Conservation (phyloP, 1,140 invertebrate species). For the Caenorhabditis briggsae region DNA sequence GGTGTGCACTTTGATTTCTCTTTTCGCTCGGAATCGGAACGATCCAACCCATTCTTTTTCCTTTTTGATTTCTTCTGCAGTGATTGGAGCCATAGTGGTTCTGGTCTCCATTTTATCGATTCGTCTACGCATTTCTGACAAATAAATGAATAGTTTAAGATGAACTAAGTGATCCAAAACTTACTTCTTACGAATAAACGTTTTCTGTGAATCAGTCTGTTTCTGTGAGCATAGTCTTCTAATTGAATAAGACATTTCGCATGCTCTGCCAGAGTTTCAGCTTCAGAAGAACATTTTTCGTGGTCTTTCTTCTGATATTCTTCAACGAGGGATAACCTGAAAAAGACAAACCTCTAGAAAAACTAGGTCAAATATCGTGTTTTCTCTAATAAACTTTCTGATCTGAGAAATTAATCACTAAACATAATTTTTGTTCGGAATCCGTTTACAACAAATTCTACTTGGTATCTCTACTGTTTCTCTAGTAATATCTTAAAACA, state of each 20-base stretch:
- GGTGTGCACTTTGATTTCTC: constrained; percentile 40
- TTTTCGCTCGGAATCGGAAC: constrained; percentile 36
- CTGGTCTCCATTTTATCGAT: constrained; percentile 35
- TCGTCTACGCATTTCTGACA: constrained; percentile 6
- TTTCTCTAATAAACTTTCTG: too few relatives aligned
- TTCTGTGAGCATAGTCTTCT: constrained; percentile 29
- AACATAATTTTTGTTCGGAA: too few relatives aligned
- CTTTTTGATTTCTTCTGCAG: neutral
- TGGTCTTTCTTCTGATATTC: constrained; percentile 45
- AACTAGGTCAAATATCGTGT: too few relatives aligned
- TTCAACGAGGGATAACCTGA: constrained; percentile 44
- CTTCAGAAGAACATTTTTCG: constrained; percentile 55
- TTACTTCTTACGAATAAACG: constrained; percentile 11
- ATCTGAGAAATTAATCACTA: too few relatives aligned
- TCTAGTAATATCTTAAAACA: too few relatives aligned
- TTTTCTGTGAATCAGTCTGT: constrained; percentile 16
- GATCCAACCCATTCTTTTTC: constrained; percentile 55
- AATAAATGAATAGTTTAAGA: too few relatives aligned
- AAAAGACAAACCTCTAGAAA: too few relatives aligned
- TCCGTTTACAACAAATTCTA: too few relatives aligned
- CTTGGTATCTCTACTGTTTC: too few relatives aligned
- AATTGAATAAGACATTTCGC: constrained; percentile 54
- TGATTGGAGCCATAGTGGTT: constrained; percentile 6
- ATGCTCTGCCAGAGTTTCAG: constrained; percentile 60
- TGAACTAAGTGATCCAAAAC: neutral